phyloP scores from a whole-genome alignment of 2,888 invertebrate species.

The Ashinkailepas kermadecensis region DNA sequence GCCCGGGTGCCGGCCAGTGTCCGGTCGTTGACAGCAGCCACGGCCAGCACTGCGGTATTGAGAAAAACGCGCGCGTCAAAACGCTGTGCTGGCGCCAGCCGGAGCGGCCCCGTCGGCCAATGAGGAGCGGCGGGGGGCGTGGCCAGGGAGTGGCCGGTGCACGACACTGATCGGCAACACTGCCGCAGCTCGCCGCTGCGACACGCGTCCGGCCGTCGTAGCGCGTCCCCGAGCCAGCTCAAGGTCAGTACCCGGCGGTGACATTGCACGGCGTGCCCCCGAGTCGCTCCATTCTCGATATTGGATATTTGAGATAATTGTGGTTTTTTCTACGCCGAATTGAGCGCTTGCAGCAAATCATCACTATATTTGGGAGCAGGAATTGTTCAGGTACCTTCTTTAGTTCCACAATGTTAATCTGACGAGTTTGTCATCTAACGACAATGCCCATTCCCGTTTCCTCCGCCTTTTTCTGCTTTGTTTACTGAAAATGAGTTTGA shows the following conservation, averaged over 20 bases:
- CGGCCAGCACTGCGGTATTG: not conserved
- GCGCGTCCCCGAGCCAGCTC: not conserved
- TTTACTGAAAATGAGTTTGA: too few species aligned
- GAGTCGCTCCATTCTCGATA: too few species aligned
- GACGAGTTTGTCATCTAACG: too few species aligned
- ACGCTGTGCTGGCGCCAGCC: not conserved
- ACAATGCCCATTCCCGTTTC: too few species aligned
- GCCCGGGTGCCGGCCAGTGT: not conserved
- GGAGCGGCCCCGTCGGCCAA: not conserved
- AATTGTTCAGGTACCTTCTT: too few species aligned
- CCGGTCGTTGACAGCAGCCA: not conserved
- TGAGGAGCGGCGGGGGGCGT: not conserved
- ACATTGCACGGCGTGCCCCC: too few species aligned
- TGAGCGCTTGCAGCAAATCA: too few species aligned
- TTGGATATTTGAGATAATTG: too few species aligned
- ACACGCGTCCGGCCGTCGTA: not conserved
- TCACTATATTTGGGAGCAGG: too few species aligned
- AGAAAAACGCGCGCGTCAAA: not conserved
- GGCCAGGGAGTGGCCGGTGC: not conserved
- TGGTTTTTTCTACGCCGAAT: too few species aligned
- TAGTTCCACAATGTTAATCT: too few species aligned
- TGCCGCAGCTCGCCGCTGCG: not conserved
- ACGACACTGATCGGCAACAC: not conserved
- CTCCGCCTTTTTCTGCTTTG: too few species aligned
- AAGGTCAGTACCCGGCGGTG: not conserved